phyloP scores from a whole-genome alignment of 2,888 invertebrate genomes.

The Apodemia zela region DNA sequence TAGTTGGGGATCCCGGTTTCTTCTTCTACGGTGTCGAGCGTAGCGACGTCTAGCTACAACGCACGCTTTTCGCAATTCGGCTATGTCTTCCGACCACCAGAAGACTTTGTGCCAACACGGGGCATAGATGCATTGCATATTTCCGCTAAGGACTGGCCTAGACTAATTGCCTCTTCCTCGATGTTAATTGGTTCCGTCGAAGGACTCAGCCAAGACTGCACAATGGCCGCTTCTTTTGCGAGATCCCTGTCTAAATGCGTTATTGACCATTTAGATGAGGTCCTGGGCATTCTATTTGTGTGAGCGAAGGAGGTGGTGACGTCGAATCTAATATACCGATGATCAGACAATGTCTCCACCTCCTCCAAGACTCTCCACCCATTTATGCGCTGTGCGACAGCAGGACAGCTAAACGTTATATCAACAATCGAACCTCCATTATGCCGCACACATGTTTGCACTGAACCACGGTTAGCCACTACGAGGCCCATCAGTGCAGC shows the following conservation, averaged over 20 bases:
- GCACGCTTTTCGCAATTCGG: background rate
- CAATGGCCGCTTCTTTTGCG: background rate
- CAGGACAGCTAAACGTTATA: slow-evolving; percentile 25
- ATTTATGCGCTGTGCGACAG: slow-evolving; percentile 20
- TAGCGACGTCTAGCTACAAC: background rate
- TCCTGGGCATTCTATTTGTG: too few species aligned
- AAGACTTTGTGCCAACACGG: background rate
- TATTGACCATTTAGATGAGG: too few species aligned
- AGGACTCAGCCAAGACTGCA: background rate
- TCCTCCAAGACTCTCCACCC: slow-evolving; percentile 16
- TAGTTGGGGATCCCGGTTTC: background rate
- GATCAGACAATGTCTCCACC: slow-evolving; percentile 30
- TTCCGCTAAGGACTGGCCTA: too few species aligned
- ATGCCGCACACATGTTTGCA: slow-evolving; percentile 30
- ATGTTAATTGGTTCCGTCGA: background rate
- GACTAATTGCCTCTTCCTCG: too few species aligned
- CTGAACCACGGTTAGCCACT: slow-evolving; percentile 26
- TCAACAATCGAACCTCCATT: slow-evolving; percentile 33
- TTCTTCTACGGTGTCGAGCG: background rate
- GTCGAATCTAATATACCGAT: slow-evolving; percentile 20
- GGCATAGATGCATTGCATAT: slow-evolving; percentile 13
- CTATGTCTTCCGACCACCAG: slow-evolving; percentile 16
- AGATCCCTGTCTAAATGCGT: too few species aligned
- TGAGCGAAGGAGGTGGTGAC: too few species aligned
- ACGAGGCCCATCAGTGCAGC: slow-evolving; percentile 18